Evolutionary conservation across 2,888 invertebrate genomes (phyloP).

Genomic region (Cacoxenus indagator): DNA sequence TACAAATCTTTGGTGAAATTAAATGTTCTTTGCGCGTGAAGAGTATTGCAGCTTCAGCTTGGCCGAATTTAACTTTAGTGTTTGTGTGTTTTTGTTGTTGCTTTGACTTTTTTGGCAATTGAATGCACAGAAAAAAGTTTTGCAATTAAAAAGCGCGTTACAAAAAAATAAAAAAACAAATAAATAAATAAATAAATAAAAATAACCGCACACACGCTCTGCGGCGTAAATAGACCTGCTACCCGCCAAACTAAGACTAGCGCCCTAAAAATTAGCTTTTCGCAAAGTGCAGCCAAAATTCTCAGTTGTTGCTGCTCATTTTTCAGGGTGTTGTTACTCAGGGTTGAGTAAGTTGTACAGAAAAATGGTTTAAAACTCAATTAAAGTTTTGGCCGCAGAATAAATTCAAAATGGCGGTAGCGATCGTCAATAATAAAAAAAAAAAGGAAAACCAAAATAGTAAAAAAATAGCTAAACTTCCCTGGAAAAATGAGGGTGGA

Average conservation of each 20-base stretch:
- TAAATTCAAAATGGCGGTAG: constrained; percentile 56
- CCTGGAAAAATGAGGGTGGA: no score
- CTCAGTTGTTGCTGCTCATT: background rate
- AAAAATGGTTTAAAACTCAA: constrained; percentile 63
- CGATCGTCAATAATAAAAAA: background rate
- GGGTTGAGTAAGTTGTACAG: background rate
- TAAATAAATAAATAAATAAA: constrained; percentile 25
- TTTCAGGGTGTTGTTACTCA: no score
- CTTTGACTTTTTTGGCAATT: constrained; percentile 20
- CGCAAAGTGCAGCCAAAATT: background rate
- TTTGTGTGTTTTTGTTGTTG: no score
- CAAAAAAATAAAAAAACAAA: background rate
- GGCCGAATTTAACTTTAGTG: no score
- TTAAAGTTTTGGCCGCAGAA: constrained; percentile 63
- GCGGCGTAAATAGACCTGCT: background rate
- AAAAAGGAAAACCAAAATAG: constrained; percentile 38
- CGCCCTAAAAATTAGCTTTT: no score
- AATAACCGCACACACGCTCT: constrained; percentile 4
- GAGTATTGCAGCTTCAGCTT: no score
- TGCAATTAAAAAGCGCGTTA: constrained; percentile 3
- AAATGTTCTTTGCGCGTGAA: no score
- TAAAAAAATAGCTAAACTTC: constrained; percentile 35
- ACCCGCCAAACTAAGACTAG: background rate
- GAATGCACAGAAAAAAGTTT: constrained; percentile 4
- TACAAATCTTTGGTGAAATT: no score